These are phyloP conservation scores for Erethizon dorsatum DNA, from an alignment of 2,797 vertebrate species.

Conservation along the genomic window DNA sequence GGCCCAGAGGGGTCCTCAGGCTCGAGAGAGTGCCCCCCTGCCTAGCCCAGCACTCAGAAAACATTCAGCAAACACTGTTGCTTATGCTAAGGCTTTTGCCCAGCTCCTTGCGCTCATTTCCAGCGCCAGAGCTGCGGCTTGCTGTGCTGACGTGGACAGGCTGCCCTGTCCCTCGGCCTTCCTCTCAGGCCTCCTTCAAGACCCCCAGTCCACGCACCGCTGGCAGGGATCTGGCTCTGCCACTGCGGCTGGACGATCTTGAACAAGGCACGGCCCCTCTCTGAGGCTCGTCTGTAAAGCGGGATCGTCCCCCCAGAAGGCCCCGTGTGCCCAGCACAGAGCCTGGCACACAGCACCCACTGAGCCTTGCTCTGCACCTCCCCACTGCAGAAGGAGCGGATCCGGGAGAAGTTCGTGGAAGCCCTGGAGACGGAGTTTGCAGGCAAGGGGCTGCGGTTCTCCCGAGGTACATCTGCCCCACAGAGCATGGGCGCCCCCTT, in stretches of 20 bases:
- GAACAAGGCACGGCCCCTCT: background rate
- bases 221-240: background rate
- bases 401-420: constrained; percentile 97
- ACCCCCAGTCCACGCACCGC: rapidly evolving
- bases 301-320: background rate
- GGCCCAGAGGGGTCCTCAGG: background rate
- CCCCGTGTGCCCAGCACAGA: background rate
- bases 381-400: constrained; percentile 94
- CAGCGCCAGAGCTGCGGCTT: background rate
- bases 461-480: constrained; percentile 91
- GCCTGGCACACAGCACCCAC: background rate
- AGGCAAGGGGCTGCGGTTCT: constrained; percentile 97
- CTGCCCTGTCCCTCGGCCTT: background rate
- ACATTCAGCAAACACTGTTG: rapidly evolving
- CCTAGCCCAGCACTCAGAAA: background rate
- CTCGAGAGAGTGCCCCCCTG: background rate
- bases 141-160: background rate
- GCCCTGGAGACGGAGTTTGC: constrained; percentile 97
- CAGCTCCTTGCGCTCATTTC: background rate
- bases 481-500: background rate
- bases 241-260: background rate
- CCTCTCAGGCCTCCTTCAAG: background rate
- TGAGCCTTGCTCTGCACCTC: constrained; percentile 11
- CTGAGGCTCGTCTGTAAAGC: background rate
- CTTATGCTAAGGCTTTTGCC: too few species aligned